A percentile compares a stretch with the other conserved stretches of the same genome.
Conservation (phyloP, 2,113 vertebrate species). For the Pseudolaguvia tuberculata region DNA sequence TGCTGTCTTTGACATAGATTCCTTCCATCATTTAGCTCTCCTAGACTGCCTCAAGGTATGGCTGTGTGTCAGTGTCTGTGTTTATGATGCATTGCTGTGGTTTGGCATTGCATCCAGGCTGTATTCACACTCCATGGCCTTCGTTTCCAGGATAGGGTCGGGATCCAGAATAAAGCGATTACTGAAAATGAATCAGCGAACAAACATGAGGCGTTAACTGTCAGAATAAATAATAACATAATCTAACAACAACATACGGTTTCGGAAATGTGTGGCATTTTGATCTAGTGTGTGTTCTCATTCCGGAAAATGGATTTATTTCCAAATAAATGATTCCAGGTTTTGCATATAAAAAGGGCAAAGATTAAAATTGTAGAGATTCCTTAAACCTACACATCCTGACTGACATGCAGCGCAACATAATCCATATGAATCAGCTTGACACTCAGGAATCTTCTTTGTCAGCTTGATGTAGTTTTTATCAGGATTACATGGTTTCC, state of each 20-base stretch:
- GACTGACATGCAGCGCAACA: conserved; percentile 12
- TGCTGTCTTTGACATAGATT: conserved; percentile 1
- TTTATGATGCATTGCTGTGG: not conserved
- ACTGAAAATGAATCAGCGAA: not conserved
- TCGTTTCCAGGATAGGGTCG: not conserved
- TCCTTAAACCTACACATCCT: not conserved
- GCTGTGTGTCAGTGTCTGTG: not conserved
- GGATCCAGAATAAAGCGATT: not conserved
- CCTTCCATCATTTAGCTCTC: not conserved
- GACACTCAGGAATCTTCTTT: not conserved
- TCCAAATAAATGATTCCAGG: not conserved
- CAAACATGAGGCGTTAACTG: not conserved
- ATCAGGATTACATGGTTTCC: conserved; percentile 1
- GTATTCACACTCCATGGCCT: not conserved
- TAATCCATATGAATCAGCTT: conserved; percentile 22
- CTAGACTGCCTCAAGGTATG: not conserved
- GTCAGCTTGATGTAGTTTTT: conserved; percentile 13
- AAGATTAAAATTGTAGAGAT: not conserved
- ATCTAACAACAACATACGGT: not conserved
- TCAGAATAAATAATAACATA: not conserved
- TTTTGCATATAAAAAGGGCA: not conserved
- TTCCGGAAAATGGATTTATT: not conserved
- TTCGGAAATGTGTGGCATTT: not conserved
- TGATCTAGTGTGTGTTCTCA: not conserved
- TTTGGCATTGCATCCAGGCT: not conserved